These are phyloP conservation scores for Machaerirhynchus nigripectus DNA, from an alignment of 2,113 vertebrate genomes.

Conservation along the genomic window DNA sequence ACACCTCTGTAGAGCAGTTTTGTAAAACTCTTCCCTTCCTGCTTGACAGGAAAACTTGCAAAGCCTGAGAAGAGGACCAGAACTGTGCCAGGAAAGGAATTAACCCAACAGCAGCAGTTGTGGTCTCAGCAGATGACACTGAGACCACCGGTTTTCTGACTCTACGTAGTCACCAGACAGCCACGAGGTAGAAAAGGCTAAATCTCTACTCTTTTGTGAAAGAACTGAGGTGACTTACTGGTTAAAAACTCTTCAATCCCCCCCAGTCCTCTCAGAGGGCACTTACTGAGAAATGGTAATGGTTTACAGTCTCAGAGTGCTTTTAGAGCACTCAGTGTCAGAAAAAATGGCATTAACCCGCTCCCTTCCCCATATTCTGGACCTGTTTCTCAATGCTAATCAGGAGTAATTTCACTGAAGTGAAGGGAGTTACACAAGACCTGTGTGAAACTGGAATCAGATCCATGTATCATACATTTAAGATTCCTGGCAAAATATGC, in stretches of 20 bases:
- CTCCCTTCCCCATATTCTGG: background rate
- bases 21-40: background rate
- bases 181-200: background rate
- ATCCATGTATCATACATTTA: background rate
- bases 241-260: slow-evolving; percentile 25
- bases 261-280: slow-evolving; percentile 35
- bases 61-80: background rate
- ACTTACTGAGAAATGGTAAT: slow-evolving; percentile 45
- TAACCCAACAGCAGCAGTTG: background rate
- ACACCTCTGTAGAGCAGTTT: background rate
- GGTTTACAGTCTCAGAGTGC: slow-evolving; percentile 21
- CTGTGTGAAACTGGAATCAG: background rate
- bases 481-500: slow-evolving; percentile 44
- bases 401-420: slow-evolving; percentile 7
- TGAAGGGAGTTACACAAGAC: background rate
- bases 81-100: background rate
- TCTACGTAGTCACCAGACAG: background rate
- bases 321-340: slow-evolving; percentile 48
- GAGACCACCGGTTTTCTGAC: background rate
- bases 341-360: slow-evolving; percentile 42
- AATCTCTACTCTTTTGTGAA: background rate
- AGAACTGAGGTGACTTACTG: background rate
- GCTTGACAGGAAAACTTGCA: background rate
- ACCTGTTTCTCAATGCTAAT: slow-evolving; percentile 14
- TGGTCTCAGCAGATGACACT: background rate